These are phyloP conservation scores for Orthonyx spaldingii DNA, from an alignment of 2,113 vertebrate species.

Conservation along the genomic window DNA sequence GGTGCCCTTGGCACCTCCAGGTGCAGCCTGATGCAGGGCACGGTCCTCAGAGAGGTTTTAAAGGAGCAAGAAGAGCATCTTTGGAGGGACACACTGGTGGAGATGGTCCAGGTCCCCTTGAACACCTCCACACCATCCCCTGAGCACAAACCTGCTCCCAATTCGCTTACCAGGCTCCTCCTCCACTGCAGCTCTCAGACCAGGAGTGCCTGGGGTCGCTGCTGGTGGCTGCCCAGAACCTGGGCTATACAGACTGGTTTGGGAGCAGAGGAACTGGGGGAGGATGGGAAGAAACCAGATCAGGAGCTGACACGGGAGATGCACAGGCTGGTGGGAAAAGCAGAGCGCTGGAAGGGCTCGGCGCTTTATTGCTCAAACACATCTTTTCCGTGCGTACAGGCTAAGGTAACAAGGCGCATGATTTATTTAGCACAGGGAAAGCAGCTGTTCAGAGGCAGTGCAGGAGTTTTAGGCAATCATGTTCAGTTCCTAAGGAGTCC, in stretches of 20 bases:
- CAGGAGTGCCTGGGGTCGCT: not conserved
- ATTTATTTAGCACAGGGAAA: constrained; percentile 51
- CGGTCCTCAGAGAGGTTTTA: not conserved
- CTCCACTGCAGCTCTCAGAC: not conserved
- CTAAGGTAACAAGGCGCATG: constrained; percentile 38
- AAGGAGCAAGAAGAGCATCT: not conserved
- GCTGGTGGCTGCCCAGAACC: not conserved
- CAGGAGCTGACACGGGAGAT: not conserved
- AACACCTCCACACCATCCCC: not conserved
- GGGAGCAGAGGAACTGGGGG: not conserved
- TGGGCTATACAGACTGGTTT: not conserved
- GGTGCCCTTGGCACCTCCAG: not conserved
- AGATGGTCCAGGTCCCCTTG: not conserved
- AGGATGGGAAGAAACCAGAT: not conserved
- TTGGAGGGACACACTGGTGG: not conserved
- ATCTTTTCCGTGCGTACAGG: not conserved
- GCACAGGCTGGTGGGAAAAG: not conserved
- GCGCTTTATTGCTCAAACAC: not conserved
- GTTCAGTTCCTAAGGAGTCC: constrained; percentile 3
- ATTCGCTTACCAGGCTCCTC: not conserved
- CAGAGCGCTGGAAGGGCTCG: not conserved
- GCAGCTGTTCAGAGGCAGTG: constrained; percentile 24
- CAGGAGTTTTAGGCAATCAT: not conserved
- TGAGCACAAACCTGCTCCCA: not conserved
- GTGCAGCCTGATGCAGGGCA: not conserved